Evolutionary conservation across 2,113 vertebrate species (phyloP), one percentile per base, ranked within the genome.

Genomic region (Ictalurus punctatus): DNA sequence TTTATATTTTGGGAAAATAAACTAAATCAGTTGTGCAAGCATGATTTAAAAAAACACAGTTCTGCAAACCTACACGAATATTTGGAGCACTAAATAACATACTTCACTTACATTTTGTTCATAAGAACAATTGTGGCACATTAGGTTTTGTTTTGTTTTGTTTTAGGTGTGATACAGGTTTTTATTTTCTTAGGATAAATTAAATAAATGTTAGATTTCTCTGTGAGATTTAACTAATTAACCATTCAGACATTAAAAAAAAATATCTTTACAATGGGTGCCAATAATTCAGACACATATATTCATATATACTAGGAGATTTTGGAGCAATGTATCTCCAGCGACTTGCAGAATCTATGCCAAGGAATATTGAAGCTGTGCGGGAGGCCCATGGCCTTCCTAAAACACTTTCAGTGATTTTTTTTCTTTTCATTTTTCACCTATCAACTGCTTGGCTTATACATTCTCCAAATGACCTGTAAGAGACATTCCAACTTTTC

Each of bases 401-500:
- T 9, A 21, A 74, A 40, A 8, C 34, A 25, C 40, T 25, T 78
- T 48, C 48, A 25, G 1, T 37, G 37, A 6, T 48, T 48, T 48
- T 71, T 74, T 37, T 40, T 40, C 17, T 74, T 23, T 40, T 23
- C 9, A 44, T 40, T 74, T 54, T 1, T 44, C 17, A 48, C 23
- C 1, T 79, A 1, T 52, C 12, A 79, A 52, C 37, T 25, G 0
- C 10, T 78, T 5, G 14, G 25, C 6, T 67, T n/a, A 48, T 69
- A 3, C 14, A 54, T 52, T 85, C 48, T n/a, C 52, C 25, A 69
- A 27, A 17, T 84, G 12, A 10, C 37, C 27, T 54, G 5, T 19
- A 61, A 40, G 23, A 27, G 2, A 82, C 56, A 34, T 80, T 71
- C 19, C 34, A 27, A 0, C 52, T 89, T 85, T 92, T 92, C 92